Base-by-base conservation (phyloP, 2,113 vertebrate genomes). In the Hepsetus odoe region DNA sequence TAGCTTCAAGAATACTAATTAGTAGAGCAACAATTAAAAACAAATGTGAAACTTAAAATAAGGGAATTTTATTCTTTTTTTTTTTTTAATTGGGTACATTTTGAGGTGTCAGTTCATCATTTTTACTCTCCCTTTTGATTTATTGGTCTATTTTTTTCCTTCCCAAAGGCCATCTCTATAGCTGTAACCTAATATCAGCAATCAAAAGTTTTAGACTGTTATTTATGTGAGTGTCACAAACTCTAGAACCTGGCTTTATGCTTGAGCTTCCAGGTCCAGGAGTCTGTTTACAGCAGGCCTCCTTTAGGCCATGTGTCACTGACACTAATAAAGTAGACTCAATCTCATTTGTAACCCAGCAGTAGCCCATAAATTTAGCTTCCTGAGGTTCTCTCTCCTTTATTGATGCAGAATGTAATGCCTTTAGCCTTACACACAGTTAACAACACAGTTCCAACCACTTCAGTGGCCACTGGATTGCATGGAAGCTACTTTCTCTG, bases 121-220 rank as follows among this genome's bases (percentile, higher is more conserved):
- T 71, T 85, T 84, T 77, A 83, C 83, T 84, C 33, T 62, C 28
- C 62, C 20, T 13, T 72, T 75, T 69, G 12, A 80, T 85, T 86
- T 88, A 80, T 71, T 71, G 35, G 49, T 12, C 72, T 38, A 9
- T 46, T 76, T 85, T 59, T 70, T 76, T 83, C 66, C 42, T 70
- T 76, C 82, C 66, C 42, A 83, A 80, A 89, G 73, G 81, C 82
- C 80, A 76, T 83, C 79, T 65, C 77, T 61, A 78, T 73, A 46
- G 59, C 51, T 33, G 83, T 87, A 90, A 91, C 68, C 51, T 81
- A 80, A 88, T 87, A 83, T 76, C 18, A 59, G 83, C 74, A 86
- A 83, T 84, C n/a, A 85, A 49, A 84, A 84, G 73, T 61, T 35
- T 66, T 67, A 82, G 32, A 69, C 77, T 84, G 84, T 87, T 72